Evolutionary conservation across 2,797 vertebrate genomes (phyloP).

Genomic region (Semotilus atromaculatus): DNA sequence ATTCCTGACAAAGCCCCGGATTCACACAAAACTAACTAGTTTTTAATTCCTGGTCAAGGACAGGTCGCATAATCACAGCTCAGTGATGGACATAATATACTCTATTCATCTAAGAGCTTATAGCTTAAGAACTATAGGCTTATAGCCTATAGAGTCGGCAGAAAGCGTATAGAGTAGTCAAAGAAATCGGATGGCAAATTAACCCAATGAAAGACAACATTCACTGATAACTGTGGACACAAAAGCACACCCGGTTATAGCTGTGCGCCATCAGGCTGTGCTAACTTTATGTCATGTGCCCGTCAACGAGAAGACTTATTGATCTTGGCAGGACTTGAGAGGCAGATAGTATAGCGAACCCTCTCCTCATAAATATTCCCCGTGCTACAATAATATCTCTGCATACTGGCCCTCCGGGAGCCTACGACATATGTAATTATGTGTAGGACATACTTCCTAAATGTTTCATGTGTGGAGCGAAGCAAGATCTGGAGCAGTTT

Average conservation of each 20-base stretch:
- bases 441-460: slow-evolving; percentile 33
- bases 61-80: slow-evolving; percentile 13
- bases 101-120: neutral
- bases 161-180: neutral
- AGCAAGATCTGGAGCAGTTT: slow-evolving; percentile 4
- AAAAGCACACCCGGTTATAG: neutral
- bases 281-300: neutral
- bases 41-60: slow-evolving; percentile 48
- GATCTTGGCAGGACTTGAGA: slow-evolving; percentile 27
- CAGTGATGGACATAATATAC: neutral
- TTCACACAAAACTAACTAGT: slow-evolving; percentile 21
- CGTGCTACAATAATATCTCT: slow-evolving; percentile 19
- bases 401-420: neutral
- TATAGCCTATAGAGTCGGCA: neutral
- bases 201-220: slow-evolving; percentile 20
- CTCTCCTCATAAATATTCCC: slow-evolving; percentile 21
- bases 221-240: neutral
- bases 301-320: slow-evolving; percentile 28
- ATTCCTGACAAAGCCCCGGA: slow-evolving; percentile 18
- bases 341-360: neutral
- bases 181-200: slow-evolving; percentile 23
- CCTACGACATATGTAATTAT: slow-evolving; percentile 16
- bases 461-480: slow-evolving; percentile 19
- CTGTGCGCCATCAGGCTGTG: neutral
- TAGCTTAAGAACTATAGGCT: no score